A percentile compares a stretch with the other conserved stretches of the same genome.
Conservation (phyloP, 1,140 invertebrate genomes). For the Zaprionus capensis region DNA sequence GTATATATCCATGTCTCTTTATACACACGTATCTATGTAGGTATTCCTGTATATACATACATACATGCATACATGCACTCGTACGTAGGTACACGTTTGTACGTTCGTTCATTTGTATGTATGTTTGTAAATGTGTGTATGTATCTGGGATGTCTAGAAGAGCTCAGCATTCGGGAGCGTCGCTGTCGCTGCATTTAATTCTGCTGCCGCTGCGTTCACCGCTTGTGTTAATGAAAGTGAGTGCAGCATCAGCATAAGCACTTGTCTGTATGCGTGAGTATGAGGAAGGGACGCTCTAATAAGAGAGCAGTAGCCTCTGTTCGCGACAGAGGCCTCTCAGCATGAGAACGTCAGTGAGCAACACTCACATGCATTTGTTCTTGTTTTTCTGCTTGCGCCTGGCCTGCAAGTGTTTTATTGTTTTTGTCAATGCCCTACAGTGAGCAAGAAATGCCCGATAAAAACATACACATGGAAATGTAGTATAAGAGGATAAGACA, state of each 20-base stretch:
- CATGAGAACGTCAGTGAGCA: slow-evolving; percentile 28
- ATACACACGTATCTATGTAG: slow-evolving; percentile 17
- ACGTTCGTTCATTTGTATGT: slow-evolving; percentile 45
- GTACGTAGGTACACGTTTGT: slow-evolving; percentile 31
- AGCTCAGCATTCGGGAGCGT: slow-evolving; percentile 53
- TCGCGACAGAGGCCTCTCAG: slow-evolving; percentile 38
- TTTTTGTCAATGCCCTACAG: slow-evolving; percentile 45
- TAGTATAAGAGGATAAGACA: slow-evolving; percentile 2
- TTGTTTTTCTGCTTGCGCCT: slow-evolving; percentile 45
- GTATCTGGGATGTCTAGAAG: slow-evolving; percentile 68
- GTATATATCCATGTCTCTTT: slow-evolving; percentile 33
- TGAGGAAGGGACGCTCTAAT: slow-evolving; percentile 58
- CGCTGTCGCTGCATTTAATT: slow-evolving; percentile 69
- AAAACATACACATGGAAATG: not conserved
- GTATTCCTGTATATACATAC: slow-evolving; percentile 9
- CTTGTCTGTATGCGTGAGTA: slow-evolving; percentile 54
- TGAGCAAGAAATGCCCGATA: slow-evolving; percentile 2
- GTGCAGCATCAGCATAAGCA: slow-evolving; percentile 71
- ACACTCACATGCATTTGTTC: slow-evolving; percentile 48
- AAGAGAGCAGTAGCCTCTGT: slow-evolving; percentile 51
- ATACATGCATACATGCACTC: slow-evolving; percentile 25
- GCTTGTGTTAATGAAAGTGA: slow-evolving; percentile 76
- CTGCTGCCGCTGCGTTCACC: slow-evolving; percentile 50
- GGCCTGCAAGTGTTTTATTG: slow-evolving; percentile 55
- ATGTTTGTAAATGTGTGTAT: slow-evolving; percentile 42